Evolutionary conservation across 1,140 invertebrate species (phyloP), one percentile per base, ranked within the genome.

Genomic region (Monochamus saltuarius): DNA sequence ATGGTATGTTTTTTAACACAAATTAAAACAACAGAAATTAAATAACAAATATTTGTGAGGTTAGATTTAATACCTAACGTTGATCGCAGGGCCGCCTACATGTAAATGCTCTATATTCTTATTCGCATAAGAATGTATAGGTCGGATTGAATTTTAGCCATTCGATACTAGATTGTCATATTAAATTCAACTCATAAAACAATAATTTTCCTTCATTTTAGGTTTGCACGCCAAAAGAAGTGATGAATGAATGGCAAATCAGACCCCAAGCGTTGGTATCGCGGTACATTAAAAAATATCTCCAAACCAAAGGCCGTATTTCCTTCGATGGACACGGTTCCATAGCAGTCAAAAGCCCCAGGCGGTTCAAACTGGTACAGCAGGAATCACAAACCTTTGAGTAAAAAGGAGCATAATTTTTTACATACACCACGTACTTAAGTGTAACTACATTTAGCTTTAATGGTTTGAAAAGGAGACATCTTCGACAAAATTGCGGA

Each of bases 221-320:
- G 90, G 90, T 95, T 0, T 83, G 89, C 58, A 86, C 91, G 29
- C 87, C 92, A 1, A 95, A 98, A 73, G 90, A 93, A 74, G 89
- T 92, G 0, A 76, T 98, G 69, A 87, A 95, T 61, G 92, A 97
- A 72, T 98, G 92, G 90, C 95, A 99, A 75, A 81, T 89, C 54
- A 83, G 96, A 66, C 96, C 97, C 0, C 95, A 96, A 71, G 85
- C 86, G 67, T 80, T 99, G 16, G 88, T 97, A 0, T 85, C 89
- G 2, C 84, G 90, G 37, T 97, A 93, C 73, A 98, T 99, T 43
- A 86, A 90, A 75, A 85, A 87, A 75, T 85, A 92, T 74, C 80
- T 94, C 62, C 82, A 89, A 75, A 84, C 87, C 72, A 86, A 89
- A 78, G 86, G 90, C 61, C 74, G 85, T 72, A 75, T 85, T 60